Base-by-base conservation (phyloP, 2,797 vertebrate genomes). In the Sebastes oblongus region DNA sequence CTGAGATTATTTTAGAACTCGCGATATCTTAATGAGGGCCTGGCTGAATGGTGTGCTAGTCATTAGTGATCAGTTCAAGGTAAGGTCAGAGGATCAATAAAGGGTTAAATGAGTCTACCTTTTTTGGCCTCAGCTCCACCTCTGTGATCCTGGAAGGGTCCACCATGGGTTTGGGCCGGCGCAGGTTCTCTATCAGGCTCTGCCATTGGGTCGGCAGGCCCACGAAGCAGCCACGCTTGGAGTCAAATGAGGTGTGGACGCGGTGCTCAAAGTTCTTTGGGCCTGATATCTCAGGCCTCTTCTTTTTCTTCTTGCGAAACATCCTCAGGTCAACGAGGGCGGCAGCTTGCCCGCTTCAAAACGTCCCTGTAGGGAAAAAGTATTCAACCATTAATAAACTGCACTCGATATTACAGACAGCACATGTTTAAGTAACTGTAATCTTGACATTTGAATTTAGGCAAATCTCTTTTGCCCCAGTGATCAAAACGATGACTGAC, bases 271-370 rank as follows among this genome's bases (percentile, higher is more conserved):
- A 99, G 94, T 99, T 99, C 94, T 97, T 97, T 0, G 98, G 98
- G 70, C 96, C 96, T 0, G 98, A 99, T 93, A 99, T 99, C 93
- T 99, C 98, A 0, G 97, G 97, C 86, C 98, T 98, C 97, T 98
- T 99, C 97, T 99, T 99, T 95, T 99, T 99, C 94, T 99, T 99
- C 94, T 99, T 99, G 66, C 97, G 97, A 92, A 99, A 99, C 98
- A 99, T 99, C 88, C 67, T 96, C 87, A 94, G 82, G 86, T 91
- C 83, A 69, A 60, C 72, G 16, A 62, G 87, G 77, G 79, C 20
- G 61, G 34, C 92, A 88, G 92, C 84, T 66, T 89, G 85, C 54
- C 88, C 36, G 29, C 69, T 75, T 94, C 84, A 92, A 77, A 88
- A 78, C 65, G 75, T 84, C 74, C 87, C 92, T 94, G 83, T 27